phyloP scores from a whole-genome alignment of 2,888 invertebrate genomes.

The Aproaerema taeniolella region DNA sequence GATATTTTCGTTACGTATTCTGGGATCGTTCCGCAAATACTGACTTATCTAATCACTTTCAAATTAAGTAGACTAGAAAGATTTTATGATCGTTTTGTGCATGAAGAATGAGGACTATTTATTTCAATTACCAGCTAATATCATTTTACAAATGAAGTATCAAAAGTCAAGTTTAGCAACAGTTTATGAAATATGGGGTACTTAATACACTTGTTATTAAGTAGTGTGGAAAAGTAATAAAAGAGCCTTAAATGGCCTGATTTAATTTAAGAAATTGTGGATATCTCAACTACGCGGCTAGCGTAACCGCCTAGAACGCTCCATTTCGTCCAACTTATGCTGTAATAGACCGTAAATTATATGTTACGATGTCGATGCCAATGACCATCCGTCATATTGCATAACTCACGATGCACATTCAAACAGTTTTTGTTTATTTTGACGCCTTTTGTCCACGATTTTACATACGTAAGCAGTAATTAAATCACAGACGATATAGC shows the following conservation, averaged over 20 bases:
- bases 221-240: too few species aligned
- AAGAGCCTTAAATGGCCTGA: too few species aligned
- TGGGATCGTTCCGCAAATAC: too few species aligned
- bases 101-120: too few species aligned
- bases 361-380: conserved; percentile 41
- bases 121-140: background rate
- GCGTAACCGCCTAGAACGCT: conserved; percentile 21
- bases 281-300: background rate
- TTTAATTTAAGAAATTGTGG: too few species aligned
- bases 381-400: conserved; percentile 35
- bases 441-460: background rate
- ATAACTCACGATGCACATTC: conserved; percentile 25
- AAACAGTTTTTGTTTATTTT: conserved; percentile 10
- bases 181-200: too few species aligned
- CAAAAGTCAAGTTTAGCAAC: too few species aligned
- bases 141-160: too few species aligned
- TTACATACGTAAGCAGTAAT: background rate
- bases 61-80: conserved; percentile 47
- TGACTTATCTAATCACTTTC: conserved; percentile 36
- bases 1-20: too few species aligned
- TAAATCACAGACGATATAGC: background rate
- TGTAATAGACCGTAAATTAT: conserved; percentile 46
- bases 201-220: too few species aligned
- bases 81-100: conserved; percentile 35
- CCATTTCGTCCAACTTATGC: conserved; percentile 23